Evolutionary conservation across 2,113 vertebrate genomes (phyloP).

Genomic region (Eonycteris spelaea): DNA sequence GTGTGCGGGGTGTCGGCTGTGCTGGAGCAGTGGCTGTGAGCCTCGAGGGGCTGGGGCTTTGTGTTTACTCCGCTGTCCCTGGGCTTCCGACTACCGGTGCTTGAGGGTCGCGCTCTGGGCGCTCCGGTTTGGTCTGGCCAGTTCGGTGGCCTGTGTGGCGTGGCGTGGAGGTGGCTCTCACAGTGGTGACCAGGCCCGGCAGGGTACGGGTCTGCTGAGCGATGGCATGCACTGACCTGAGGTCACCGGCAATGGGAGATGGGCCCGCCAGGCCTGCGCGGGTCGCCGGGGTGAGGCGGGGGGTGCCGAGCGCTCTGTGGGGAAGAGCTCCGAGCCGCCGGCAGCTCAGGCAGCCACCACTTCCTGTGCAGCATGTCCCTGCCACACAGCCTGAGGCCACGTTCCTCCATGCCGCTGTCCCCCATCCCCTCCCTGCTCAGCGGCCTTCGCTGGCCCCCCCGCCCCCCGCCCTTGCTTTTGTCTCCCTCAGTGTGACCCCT

Average conservation of each 20-base stretch:
- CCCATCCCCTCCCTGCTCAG: neutral
- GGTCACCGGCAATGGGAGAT: neutral
- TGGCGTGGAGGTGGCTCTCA: too few relatives aligned
- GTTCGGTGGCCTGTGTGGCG: too few relatives aligned
- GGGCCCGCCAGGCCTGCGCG: neutral
- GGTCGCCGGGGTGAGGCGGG: neutral
- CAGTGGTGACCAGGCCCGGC: neutral
- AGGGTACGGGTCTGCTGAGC: neutral
- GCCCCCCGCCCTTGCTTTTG: too few relatives aligned
- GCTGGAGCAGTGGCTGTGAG: too few relatives aligned
- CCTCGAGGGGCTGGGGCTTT: too few relatives aligned
- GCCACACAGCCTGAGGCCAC: neutral
- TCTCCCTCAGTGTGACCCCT: too few relatives aligned
- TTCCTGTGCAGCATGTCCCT: neutral
- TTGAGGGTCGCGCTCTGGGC: neutral
- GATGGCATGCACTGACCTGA: too few relatives aligned
- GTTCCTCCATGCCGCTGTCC: too few relatives aligned
- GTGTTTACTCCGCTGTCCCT: too few relatives aligned
- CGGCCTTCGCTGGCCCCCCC: neutral
- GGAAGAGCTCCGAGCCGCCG: neutral
- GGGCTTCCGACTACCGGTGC: too few relatives aligned
- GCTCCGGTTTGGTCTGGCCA: too few relatives aligned
- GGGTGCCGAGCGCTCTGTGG: neutral
- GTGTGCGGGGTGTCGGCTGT: too few relatives aligned
- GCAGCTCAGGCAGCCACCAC: neutral